phyloP scores from a whole-genome alignment of 2,797 vertebrate species.

The Bovichtus variegatus region DNA sequence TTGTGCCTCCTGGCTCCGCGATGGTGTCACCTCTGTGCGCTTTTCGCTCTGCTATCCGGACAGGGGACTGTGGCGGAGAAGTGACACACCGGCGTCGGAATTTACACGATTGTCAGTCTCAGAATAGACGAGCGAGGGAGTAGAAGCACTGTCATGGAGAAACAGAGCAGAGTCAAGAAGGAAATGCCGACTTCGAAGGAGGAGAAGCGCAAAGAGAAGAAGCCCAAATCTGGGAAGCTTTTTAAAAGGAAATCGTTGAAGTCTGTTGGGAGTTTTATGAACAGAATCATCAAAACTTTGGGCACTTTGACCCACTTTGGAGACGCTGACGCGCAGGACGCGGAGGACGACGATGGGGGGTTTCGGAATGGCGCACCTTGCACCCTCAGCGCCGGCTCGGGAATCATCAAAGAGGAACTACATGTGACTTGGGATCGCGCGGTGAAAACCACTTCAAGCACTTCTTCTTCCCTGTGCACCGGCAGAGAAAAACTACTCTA shows the following conservation, averaged over 20 bases:
- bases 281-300: constrained; percentile 88
- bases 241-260: constrained; percentile 86
- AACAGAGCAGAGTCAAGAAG: constrained; percentile 53
- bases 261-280: constrained; percentile 86
- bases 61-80: constrained; percentile 56
- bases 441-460: constrained; percentile 62
- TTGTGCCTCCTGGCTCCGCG: constrained; percentile 62
- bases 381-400: constrained; percentile 76
- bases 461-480: constrained; percentile 68
- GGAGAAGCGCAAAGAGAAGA: constrained; percentile 79
- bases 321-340: constrained; percentile 72
- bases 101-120: constrained; percentile 25
- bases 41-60: constrained; percentile 52
- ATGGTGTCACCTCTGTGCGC: constrained; percentile 75
- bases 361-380: constrained; percentile 82
- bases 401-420: constrained; percentile 59
- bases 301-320: constrained; percentile 85
- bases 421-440: constrained; percentile 51
- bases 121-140: constrained; percentile 10
- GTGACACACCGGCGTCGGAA: constrained; percentile 55
- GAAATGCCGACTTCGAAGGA: constrained; percentile 61
- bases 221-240: constrained; percentile 73
- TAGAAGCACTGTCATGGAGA: constrained; percentile 69
- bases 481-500: constrained; percentile 76
- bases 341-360: constrained; percentile 89